Percentiles rank a stretch among this genome's conserved stretches.
These are phyloP conservation scores for Montipora foliosa DNA, from an alignment of 64 coral and sea anemone genomes.

Conservation along the genomic window DNA sequence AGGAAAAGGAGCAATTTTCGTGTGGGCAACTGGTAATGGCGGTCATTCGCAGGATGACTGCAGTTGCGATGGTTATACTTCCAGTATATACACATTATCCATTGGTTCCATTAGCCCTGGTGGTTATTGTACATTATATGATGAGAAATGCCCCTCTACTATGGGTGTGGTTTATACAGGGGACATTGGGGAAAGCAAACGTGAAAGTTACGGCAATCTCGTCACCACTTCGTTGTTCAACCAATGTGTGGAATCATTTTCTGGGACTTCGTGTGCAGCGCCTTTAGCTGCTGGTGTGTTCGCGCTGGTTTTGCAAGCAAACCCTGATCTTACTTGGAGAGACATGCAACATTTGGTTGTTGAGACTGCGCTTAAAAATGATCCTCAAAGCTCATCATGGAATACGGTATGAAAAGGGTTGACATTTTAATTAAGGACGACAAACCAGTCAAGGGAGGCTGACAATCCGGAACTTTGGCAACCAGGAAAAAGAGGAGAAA, in stretches of 20 bases:
- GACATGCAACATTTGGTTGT: conserved; percentile 86
- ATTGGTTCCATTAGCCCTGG: conserved; percentile 64
- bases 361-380: conserved; percentile 41
- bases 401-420: neutral
- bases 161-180: conserved; percentile 85
- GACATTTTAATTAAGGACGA: no score
- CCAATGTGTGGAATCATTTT: conserved; percentile 63
- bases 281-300: conserved; percentile 87
- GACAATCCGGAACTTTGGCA: no score
- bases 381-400: neutral
- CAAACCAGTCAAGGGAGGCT: no score
- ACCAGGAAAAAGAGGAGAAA: no score
- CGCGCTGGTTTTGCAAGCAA: conserved; percentile 83
- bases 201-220: neutral
- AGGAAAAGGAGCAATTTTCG: conserved; percentile 84
- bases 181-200: conserved; percentile 10
- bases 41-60: conserved; percentile 65
- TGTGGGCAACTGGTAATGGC: conserved; percentile 93
- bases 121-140: conserved; percentile 70
- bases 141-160: conserved; percentile 80
- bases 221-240: conserved; percentile 59
- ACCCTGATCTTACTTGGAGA: conserved; percentile 82
- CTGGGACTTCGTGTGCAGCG: conserved; percentile 89
- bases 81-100: conserved; percentile 91
- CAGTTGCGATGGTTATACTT: conserved; percentile 85